A percentile compares a stretch with the other conserved stretches of the same genome.
phyloP scores from a whole-genome alignment of 2,797 vertebrate genomes.

The Molossus molossus region DNA sequence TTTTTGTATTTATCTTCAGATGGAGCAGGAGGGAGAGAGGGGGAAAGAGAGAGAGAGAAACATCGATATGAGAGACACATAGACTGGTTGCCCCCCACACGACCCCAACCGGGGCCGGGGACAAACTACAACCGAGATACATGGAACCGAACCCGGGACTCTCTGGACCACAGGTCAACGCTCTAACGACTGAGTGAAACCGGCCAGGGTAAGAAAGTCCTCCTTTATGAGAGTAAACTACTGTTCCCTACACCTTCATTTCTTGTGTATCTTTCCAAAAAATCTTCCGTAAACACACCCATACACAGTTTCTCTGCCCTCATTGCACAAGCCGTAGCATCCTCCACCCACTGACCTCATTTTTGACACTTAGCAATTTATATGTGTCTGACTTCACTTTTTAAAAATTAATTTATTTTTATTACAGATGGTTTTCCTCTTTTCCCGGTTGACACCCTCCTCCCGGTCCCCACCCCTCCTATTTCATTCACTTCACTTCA shows the following conservation, averaged over 20 bases:
- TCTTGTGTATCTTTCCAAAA: background rate
- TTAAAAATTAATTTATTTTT: no score
- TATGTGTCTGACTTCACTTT: background rate
- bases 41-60: no score
- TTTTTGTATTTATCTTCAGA: background rate
- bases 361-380: background rate
- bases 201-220: background rate
- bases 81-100: background rate
- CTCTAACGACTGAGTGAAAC: background rate
- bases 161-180: no score
- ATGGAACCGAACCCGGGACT: background rate
- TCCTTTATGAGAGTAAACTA: background rate
- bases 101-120: background rate
- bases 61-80: background rate
- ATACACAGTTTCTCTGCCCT: background rate
- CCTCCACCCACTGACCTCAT: background rate
- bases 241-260: background rate
- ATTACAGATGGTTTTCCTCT: no score
- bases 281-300: background rate
- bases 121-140: background rate
- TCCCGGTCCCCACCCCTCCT: no score
- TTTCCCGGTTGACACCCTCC: no score
- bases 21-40: no score
- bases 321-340: background rate
- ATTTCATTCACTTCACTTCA: no score